Percentiles rank a stretch among this genome's conserved stretches.
Evolutionary conservation across 2,888 invertebrate species (phyloP).

Genomic region (Lymantria monacha): DNA sequence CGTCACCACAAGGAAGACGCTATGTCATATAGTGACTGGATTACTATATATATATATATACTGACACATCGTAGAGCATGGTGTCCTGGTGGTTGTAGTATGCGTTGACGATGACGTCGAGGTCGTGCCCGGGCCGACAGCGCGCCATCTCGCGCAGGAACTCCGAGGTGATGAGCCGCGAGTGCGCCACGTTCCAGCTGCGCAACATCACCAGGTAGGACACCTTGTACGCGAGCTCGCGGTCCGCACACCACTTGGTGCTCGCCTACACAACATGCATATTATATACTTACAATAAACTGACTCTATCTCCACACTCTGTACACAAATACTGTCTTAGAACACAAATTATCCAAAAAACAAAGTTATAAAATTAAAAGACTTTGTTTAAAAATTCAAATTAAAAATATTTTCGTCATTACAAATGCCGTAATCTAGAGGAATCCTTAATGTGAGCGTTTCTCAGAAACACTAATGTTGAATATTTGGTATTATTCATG

Average conservation of each 20-base stretch:
- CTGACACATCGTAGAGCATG: conserved; percentile 71
- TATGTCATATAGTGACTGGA: too few relatives aligned
- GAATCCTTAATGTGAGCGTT: too few relatives aligned
- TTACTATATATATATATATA: too few relatives aligned
- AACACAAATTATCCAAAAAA: too few relatives aligned
- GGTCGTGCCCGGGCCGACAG: conserved; percentile 21
- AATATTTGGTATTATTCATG: too few relatives aligned
- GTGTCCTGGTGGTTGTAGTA: conserved; percentile 55
- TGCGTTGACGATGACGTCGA: conserved; percentile 53
- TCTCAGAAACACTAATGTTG: too few relatives aligned
- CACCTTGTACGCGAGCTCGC: conserved; percentile 10
- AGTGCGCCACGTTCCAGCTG: conserved; percentile 28
- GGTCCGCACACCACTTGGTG: conserved; percentile 2
- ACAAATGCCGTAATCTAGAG: too few relatives aligned
- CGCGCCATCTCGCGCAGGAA: conserved; percentile 15
- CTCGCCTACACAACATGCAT: conserved; percentile 17
- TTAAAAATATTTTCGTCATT: too few relatives aligned
- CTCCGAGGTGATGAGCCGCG: conserved; percentile 2
- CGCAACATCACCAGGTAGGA: conserved; percentile 41
- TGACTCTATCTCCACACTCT: background rate
- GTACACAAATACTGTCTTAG: too few relatives aligned
- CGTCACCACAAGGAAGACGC: too few relatives aligned
- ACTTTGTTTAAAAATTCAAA: too few relatives aligned
- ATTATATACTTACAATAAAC: background rate
- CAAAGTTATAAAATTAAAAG: too few relatives aligned